These are phyloP conservation scores for Scomber japonicus DNA, from an alignment of 2,113 vertebrate genomes.

Conservation along the genomic window DNA sequence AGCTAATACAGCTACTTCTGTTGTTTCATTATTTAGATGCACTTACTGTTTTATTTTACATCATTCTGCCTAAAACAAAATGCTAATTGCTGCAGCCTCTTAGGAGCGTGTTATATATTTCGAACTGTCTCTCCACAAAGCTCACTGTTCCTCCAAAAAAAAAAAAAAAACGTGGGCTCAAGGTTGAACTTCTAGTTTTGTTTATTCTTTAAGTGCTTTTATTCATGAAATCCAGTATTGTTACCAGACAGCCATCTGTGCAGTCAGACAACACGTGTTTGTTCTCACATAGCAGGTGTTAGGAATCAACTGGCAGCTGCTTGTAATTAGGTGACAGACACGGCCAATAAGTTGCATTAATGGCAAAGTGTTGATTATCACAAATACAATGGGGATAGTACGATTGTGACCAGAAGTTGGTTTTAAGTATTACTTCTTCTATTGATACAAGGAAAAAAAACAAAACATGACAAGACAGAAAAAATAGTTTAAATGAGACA, in stretches of 20 bases:
- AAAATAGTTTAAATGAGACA: slow-evolving; percentile 21
- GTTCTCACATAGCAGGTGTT: slow-evolving; percentile 63
- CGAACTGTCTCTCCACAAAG: neutral
- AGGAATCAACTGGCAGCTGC: slow-evolving; percentile 60
- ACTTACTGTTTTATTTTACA: neutral
- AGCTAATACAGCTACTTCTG: neutral
- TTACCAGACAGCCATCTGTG: slow-evolving; percentile 65
- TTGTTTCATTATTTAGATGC: slow-evolving; percentile 14
- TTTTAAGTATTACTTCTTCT: neutral
- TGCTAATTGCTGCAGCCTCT: slow-evolving; percentile 4
- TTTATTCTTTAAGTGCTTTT: slow-evolving; percentile 20
- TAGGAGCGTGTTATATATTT: neutral
- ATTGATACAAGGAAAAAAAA: neutral
- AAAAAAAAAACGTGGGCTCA: neutral
- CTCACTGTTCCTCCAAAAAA: neutral
- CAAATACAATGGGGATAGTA: neutral
- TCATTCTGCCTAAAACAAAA: neutral
- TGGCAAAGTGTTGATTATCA: slow-evolving; percentile 9
- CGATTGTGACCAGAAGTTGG: neutral
- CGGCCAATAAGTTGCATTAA: slow-evolving; percentile 42
- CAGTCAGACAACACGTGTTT: slow-evolving; percentile 58
- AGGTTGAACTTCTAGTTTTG: slow-evolving; percentile 6
- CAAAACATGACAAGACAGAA: neutral
- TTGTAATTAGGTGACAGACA: slow-evolving; percentile 57
- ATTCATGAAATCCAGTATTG: slow-evolving; percentile 14